A percentile compares a stretch with the other conserved stretches of the same genome.
Conservation (phyloP, 1,140 invertebrate species). For the Homalodisca vitripennis region DNA sequence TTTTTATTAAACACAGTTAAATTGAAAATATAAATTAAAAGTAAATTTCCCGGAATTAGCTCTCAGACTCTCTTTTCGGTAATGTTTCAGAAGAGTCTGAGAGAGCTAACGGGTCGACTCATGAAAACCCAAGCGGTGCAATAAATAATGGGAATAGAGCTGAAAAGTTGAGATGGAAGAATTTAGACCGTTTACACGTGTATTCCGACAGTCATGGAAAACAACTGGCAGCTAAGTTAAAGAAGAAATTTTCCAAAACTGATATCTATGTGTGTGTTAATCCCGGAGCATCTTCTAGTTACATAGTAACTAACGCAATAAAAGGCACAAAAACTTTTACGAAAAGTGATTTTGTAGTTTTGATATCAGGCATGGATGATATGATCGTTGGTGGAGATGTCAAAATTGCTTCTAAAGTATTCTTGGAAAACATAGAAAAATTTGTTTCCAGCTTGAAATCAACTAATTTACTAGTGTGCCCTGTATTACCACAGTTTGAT, state of each 20-base stretch:
- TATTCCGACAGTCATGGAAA: slow-evolving; percentile 22
- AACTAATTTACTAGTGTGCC: neutral
- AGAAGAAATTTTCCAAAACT: neutral
- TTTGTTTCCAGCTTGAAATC: neutral
- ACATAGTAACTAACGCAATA: slow-evolving; percentile 12
- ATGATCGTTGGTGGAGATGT: neutral
- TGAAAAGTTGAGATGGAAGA: neutral
- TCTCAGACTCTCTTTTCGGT: no score
- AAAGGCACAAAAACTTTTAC: neutral
- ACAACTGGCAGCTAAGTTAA: slow-evolving; percentile 15
- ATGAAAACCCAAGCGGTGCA: no score
- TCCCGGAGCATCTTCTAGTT: neutral
- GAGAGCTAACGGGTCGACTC: no score
- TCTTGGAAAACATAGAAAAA: slow-evolving; percentile 1
- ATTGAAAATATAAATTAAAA: no score
- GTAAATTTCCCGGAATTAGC: no score
- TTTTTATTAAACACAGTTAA: no score
- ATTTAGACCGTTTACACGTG: neutral
- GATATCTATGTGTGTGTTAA: neutral
- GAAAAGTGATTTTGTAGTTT: neutral
- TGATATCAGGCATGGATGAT: slow-evolving; percentile 6
- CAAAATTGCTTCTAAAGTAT: neutral
- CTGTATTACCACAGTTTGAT: slow-evolving; percentile 5
- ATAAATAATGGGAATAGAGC: no score
- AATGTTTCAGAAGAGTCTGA: neutral